Evolutionary conservation across 2,113 vertebrate genomes (phyloP).

Genomic region (Callionymus lyra): DNA sequence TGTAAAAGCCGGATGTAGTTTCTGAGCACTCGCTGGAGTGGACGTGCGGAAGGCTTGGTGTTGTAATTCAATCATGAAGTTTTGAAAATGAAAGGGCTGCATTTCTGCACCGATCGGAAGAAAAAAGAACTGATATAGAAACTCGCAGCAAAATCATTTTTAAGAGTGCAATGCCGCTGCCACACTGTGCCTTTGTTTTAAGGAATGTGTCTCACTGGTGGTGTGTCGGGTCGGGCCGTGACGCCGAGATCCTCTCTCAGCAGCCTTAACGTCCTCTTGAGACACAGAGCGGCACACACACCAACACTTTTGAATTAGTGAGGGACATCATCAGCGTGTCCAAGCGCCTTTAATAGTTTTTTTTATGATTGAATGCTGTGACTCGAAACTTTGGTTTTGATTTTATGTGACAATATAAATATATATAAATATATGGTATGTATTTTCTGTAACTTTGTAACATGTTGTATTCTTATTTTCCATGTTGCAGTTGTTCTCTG

Average conservation of each 20-base stretch:
- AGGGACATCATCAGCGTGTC: slow-evolving; percentile 28
- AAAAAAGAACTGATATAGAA: slow-evolving; percentile 3
- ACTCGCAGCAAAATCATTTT: slow-evolving; percentile 51
- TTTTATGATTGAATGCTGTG: slow-evolving; percentile 72
- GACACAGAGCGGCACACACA: slow-evolving; percentile 26
- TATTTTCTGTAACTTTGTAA: slow-evolving; percentile 84
- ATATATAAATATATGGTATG: slow-evolving; percentile 52
- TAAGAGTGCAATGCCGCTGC: slow-evolving; percentile 56
- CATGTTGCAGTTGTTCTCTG: slow-evolving; percentile 57
- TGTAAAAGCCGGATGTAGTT: background rate
- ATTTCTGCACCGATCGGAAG: no score
- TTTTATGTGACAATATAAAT: slow-evolving; percentile 69
- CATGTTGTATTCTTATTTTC: slow-evolving; percentile 79
- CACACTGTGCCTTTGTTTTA: slow-evolving; percentile 66
- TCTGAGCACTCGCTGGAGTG: background rate
- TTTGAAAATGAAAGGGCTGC: no score
- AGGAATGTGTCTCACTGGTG: slow-evolving; percentile 48
- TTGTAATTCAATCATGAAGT: background rate
- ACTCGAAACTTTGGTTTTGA: slow-evolving; percentile 70
- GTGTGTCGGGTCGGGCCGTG: background rate
- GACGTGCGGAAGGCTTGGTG: slow-evolving; percentile 14
- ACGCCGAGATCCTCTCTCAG: slow-evolving; percentile 6
- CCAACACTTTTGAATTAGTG: slow-evolving; percentile 38
- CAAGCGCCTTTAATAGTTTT: slow-evolving; percentile 33
- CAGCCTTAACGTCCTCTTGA: slow-evolving; percentile 66